Base-by-base conservation (phyloP, 2,113 vertebrate species). In the Protobothrops mucrosquamatus region DNA sequence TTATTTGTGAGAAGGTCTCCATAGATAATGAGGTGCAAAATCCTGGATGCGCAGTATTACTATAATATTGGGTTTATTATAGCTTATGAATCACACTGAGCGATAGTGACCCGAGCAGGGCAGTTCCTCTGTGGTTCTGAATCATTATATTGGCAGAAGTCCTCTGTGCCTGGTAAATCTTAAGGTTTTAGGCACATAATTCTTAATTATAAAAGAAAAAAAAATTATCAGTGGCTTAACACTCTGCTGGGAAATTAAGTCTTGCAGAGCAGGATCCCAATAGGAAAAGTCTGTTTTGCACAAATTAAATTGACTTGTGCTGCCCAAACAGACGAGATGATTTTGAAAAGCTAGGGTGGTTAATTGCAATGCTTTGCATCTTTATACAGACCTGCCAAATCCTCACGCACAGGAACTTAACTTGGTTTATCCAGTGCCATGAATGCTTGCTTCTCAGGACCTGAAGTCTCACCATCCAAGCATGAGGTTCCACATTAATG, bases 191-290 rank as follows among this genome's bases (percentile, higher is more conserved):
- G 93, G 90, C 91, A 92, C 59, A 92, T 96, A 96, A 96, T 74
- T 96, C 94, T 96, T 96, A 97, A 96, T 96, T 96, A 95, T 90
- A 95, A 95, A 95, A 96, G 94, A 94, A 96, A 48, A 96, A n/a
- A 95, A 96, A 95, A 93, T 94, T 69, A 94, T 95, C 94, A 90
- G 55, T 93, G 93, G 95, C 69, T 95, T 95, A 92, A 95, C 88
- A 96, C 95, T 90, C 95, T 94, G 92, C 18, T 94, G 95, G 94
- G 95, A 96, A 97, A 97, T 97, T 96, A 97, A 96, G 92, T 93
- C 85, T 20, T 95, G 69, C 26, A 91, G 89, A 61, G 91, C 55
- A 95, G 94, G 95, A 91, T 46, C 59, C 52, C 95, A 94, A 92
- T 91, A 94, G 89, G 89, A 90, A 88, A 96, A 87, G 93, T 87